Base-by-base conservation (phyloP, 2,888 invertebrate species). In the Lepidochrysops patricia region DNA sequence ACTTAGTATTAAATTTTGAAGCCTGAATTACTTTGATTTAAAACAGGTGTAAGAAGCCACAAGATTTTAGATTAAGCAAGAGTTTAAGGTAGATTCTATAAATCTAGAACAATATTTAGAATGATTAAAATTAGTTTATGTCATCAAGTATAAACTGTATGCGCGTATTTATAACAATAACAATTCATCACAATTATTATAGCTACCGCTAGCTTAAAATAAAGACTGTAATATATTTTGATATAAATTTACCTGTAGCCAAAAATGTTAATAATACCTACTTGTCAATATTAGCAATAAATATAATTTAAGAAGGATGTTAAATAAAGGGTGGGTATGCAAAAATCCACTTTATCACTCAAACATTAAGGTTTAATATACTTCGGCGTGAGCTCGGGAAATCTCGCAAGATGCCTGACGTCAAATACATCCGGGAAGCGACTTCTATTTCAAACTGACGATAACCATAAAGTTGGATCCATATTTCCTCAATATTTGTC, bases 341-440 rank as follows among this genome's bases (percentile, higher is more conserved):
- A 26, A 81, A 70, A 73, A 64, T 50, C 15, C 66, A 68, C 78
- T 72, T 66, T 81, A 70, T 63, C 2, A 0, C n/a, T 15, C 32
- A 61, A 49, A 13, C 19, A 61, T 69, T 76, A 82, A 74, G 74
- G 70, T 67, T 70, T 72, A 73, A 73, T 80, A 67, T 64, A 59
- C 62, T 56, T 62, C 26, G 60, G 57, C 54, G 61, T 13, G 61
- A 61, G 67, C 76, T 78, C 74, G 72, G 74, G 75, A 77, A 79
- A 76, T 79, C 78, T 73, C 74, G 69, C 72, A 76, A 84, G 82
- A 82, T 84, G 75, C 64, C 67, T 84, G 85, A 86, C 84, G 86
- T 84, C 81, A 82, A 58, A 34, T 64, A 82, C 84, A 86, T 87
- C 85, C 86, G 86, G 86, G 86, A 87, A 85, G 84, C 80, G 72